Percentiles rank a stretch among this genome's conserved stretches.
phyloP scores from a whole-genome alignment of 1,140 invertebrate genomes.

The Nasonia giraulti region DNA sequence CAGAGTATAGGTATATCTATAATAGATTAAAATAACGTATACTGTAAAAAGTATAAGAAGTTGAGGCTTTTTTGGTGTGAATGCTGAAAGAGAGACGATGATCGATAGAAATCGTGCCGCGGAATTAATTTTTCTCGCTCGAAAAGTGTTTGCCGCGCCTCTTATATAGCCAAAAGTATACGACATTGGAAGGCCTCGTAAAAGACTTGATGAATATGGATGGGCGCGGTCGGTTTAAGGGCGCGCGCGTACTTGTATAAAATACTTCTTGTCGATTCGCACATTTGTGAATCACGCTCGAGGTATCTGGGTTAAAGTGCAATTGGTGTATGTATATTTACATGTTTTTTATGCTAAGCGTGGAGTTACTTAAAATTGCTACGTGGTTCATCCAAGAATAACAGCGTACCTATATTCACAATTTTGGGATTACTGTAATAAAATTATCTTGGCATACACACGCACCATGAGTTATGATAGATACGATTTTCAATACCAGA shows the following conservation, averaged over 20 bases:
- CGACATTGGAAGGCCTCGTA: constrained; percentile 36
- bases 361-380: neutral
- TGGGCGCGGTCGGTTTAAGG: constrained; percentile 40
- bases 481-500: too few relatives aligned
- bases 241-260: constrained; percentile 47
- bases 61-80: neutral
- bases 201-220: constrained; percentile 60
- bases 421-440: too few relatives aligned
- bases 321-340: neutral
- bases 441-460: too few relatives aligned
- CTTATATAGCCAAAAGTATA: neutral
- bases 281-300: neutral
- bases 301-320: neutral
- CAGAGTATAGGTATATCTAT: too few relatives aligned
- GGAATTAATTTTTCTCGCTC: constrained; percentile 58
- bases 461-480: too few relatives aligned
- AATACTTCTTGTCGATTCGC: constrained; percentile 18
- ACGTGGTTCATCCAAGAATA: too few relatives aligned
- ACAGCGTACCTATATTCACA: too few relatives aligned
- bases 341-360: neutral
- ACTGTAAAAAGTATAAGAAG: neutral
- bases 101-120: constrained; percentile 56
- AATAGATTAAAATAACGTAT: neutral
- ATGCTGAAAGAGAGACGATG: constrained; percentile 45
- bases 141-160: constrained; percentile 21